phyloP scores from a whole-genome alignment of 2,113 vertebrate species.

The Sinosuthora webbiana region DNA sequence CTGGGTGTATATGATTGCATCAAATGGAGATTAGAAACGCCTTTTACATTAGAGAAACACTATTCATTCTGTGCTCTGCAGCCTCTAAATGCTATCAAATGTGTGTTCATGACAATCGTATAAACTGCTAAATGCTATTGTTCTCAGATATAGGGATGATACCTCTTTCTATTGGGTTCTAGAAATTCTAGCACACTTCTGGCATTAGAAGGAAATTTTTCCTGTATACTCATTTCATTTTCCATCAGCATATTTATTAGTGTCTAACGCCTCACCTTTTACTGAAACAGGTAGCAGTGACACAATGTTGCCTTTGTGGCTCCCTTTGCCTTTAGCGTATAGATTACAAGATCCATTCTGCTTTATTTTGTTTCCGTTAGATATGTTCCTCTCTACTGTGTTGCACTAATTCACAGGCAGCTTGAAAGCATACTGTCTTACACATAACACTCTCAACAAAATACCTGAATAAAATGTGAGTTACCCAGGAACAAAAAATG shows the following conservation, averaged over 20 bases:
- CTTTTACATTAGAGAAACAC: background rate
- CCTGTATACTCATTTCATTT: background rate
- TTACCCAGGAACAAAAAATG: conserved; percentile 42
- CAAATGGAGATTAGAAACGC: background rate
- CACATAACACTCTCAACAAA: background rate
- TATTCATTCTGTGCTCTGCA: background rate
- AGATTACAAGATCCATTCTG: conserved; percentile 35
- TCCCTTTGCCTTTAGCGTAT: background rate
- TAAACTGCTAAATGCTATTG: background rate
- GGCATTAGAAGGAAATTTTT: background rate
- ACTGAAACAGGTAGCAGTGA: background rate
- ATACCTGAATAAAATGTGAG: conserved; percentile 26
- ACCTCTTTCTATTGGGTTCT: background rate
- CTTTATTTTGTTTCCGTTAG: conserved; percentile 34
- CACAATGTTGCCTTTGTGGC: conserved; percentile 32
- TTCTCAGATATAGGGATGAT: background rate
- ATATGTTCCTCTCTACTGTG: background rate
- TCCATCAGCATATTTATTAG: background rate
- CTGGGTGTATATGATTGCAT: background rate
- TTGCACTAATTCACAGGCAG: conserved; percentile 8
- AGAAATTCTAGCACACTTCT: background rate
- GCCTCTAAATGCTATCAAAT: background rate
- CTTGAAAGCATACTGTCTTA: conserved; percentile 44
- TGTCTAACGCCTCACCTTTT: background rate
- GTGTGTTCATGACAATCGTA: background rate